Conservation (phyloP, 2,113 vertebrate species). For the Rhea pennata region DNA sequence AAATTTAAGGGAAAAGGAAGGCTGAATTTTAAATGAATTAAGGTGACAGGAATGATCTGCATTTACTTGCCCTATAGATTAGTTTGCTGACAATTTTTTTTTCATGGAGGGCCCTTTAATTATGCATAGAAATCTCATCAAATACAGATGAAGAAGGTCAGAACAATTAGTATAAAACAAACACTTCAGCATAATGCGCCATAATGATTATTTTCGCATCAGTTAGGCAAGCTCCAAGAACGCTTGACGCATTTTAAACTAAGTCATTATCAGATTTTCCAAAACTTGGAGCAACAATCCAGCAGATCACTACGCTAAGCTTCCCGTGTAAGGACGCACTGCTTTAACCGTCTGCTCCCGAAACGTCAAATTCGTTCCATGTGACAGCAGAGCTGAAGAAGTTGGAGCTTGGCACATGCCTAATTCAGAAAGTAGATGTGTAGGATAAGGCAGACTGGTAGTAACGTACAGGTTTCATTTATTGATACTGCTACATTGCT, state of each 20-base stretch:
- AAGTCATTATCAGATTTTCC: not conserved
- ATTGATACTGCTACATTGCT: not conserved
- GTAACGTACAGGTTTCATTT: not conserved
- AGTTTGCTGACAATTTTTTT: not conserved
- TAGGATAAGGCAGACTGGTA: not conserved
- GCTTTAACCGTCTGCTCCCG: rapidly evolving
- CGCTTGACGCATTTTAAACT: not conserved
- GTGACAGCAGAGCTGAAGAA: rapidly evolving
- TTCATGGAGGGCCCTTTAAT: slow-evolving; percentile 54
- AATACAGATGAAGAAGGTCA: slow-evolving; percentile 54
- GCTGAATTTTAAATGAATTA: not conserved
- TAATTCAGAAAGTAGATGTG: rapidly evolving
- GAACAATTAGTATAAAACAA: slow-evolving; percentile 59
- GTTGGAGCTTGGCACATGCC: not conserved
- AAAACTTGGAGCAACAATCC: not conserved
- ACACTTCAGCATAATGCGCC: slow-evolving; percentile 35
- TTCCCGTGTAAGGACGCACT: not conserved
- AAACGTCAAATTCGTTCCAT: not conserved
- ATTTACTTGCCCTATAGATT: not conserved
- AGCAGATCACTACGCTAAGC: not conserved
- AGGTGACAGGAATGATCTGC: not conserved
- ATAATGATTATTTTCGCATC: not conserved
- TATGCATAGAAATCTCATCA: slow-evolving; percentile 47
- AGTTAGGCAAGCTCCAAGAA: not conserved
- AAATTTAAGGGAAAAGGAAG: not conserved